Evolutionary conservation across 2,113 vertebrate genomes (phyloP), one percentile per base, ranked within the genome.

Genomic region (Oreochromis spilurus): DNA sequence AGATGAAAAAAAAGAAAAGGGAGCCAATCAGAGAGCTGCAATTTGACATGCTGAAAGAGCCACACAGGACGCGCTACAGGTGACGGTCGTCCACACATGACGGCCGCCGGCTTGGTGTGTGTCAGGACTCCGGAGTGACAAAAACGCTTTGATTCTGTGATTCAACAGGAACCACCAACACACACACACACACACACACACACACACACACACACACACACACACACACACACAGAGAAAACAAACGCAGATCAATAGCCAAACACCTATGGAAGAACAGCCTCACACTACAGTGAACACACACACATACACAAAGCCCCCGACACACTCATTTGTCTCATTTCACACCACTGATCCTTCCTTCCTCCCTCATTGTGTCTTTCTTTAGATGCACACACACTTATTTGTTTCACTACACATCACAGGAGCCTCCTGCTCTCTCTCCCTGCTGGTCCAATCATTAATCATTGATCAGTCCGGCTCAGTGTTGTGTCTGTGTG

Each of bases 291-390:
- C 82, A 48, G 24, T 48, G 40, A 57, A 82, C 57, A 36, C 26
- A 70, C 26, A 70, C 83, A 85, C 50, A 70, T 55, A 65, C 60
- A 88, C 57, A 83, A 79, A 85, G 86, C 45, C 45, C 4, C 16
- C 14, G 65, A 87, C 82, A 88, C 92, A 81, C 91, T 93, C 77
- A 86, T 93, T 95, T 88, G 91, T 93, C 82, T 86, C 79, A 83
- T 94, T 94, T 94, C 92, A 93, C 94, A 90, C 88, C 81, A 89
- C 60, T 75, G 89, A 77, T 58, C 38, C 75, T 50, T 88, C 80
- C 90, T 91, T 91, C 89, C 83, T 92, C 87, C 57, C 75, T 87
- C 86, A 79, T 87, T 92, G 92, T 92, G 81, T 83, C 19, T 85
- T 84, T 77, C 29, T 79, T 83, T 26, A 77, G 9, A 75, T 58